Base-by-base conservation (phyloP, 2,113 vertebrate species). In the Corapipo altera region DNA sequence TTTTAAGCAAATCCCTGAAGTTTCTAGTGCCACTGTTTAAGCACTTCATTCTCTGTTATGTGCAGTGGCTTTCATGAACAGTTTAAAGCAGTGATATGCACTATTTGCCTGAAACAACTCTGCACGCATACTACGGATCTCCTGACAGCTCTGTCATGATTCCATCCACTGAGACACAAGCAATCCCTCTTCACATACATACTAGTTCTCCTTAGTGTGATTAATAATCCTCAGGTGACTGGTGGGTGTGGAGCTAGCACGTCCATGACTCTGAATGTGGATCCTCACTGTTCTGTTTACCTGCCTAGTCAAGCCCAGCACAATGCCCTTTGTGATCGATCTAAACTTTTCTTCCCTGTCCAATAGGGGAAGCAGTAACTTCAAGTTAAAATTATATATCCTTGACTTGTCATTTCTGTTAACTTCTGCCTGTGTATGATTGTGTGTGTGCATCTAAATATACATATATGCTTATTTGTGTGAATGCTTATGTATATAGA, bases 1-100 rank as follows among this genome's bases (percentile, higher is more conserved):
- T 97, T 97, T 97, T 92, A 97, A 97, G 58, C 65, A 96, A 79
- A 65, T 83, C 88, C 81, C 90, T 77, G 57, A 87, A 89, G 85
- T 84, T 90, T 61, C 81, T 66, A 28, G 85, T 85, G 62, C 13
- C 19, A 74, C 48, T 54, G 21, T 66, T 88, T 72, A 49, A 95
- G 30, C 21, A 17, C 46, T 82, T 69, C 75, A 43, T 80, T 87
- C 30, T 59, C 30, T 79, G 30, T 43, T 85, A 73, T 83, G 49
- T 94, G 67, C 84, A 71, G 48, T 70, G 61, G 73, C 82, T 88
- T 77, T 88, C 62, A 75, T 88, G 71, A 85, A 39, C 71, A 55
- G 66, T 91, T 95, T 86, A 94, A 81, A 64, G 51, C 59, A 84
- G 33, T 19, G 35, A 55, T 91, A 91, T 70, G 54, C 91, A 54